Percentiles rank a stretch among this genome's conserved stretches.
phyloP scores from a whole-genome alignment of 2,797 vertebrate species.

The Sebastes matsubarae region DNA sequence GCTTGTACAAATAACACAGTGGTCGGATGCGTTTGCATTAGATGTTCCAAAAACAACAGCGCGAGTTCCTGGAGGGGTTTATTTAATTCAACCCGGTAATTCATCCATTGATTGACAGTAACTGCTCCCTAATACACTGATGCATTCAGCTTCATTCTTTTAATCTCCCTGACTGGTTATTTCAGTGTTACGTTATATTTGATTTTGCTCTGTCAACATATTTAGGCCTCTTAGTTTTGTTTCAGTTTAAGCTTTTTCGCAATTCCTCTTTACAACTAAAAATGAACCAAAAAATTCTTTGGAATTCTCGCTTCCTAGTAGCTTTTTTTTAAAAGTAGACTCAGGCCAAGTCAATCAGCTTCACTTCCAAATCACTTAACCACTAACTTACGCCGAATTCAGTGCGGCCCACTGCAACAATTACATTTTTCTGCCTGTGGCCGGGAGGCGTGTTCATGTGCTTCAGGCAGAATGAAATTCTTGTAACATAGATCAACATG shows the following conservation, averaged over 20 bases:
- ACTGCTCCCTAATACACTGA: constrained; percentile 50
- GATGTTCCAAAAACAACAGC: neutral
- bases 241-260: neutral
- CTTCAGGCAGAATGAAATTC: too few species aligned
- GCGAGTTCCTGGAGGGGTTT: neutral
- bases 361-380: neutral
- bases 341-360: neutral
- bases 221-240: neutral
- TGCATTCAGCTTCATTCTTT: constrained; percentile 39
- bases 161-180: neutral
- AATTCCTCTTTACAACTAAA: constrained; percentile 10
- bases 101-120: constrained; percentile 46
- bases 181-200: neutral
- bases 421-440: too few species aligned
- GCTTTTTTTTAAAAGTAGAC: neutral
- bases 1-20: neutral
- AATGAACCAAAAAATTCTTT: neutral
- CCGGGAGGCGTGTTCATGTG: too few species aligned
- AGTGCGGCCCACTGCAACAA: too few species aligned
- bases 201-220: neutral
- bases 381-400: too few species aligned
- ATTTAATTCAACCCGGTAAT: neutral
- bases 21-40: neutral
- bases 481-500: too few species aligned
- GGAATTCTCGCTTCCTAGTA: neutral